These are phyloP conservation scores for Gracilinanus agilis DNA, from an alignment of 2,113 vertebrate species.

Conservation along the genomic window DNA sequence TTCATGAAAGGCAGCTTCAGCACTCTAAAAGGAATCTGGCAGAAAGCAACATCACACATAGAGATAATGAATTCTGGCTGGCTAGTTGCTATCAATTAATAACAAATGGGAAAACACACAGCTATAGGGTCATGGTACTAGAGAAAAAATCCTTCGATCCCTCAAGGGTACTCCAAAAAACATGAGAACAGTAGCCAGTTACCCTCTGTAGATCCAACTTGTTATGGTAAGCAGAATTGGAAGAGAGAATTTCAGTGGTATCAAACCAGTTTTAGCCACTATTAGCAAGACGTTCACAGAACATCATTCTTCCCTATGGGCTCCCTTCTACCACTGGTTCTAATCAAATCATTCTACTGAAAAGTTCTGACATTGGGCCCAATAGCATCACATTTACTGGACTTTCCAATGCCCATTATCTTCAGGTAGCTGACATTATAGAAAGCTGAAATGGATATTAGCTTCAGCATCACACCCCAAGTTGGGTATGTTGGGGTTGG, in stretches of 20 bases:
- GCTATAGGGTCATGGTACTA: no score
- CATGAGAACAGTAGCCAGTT: background rate
- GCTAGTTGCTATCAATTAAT: no score
- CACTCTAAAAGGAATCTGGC: background rate
- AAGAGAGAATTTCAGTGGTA: background rate
- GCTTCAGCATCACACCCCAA: background rate
- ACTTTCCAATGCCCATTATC: background rate
- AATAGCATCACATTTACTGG: background rate
- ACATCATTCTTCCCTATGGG: background rate
- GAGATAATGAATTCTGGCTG: background rate
- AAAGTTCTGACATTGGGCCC: background rate
- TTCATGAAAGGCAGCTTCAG: background rate
- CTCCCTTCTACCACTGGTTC: background rate
- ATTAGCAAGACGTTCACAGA: background rate
- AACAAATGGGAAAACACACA: no score
- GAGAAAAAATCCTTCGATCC: background rate
- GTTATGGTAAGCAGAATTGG: background rate
- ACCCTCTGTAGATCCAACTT: background rate
- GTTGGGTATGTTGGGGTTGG: background rate
- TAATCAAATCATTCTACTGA: background rate
- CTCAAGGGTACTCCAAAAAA: background rate
- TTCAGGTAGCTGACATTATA: background rate
- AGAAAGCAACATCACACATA: background rate
- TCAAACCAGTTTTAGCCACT: background rate
- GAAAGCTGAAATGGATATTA: background rate